These are phyloP conservation scores for Athene cunicularia DNA, from an alignment of 2,113 vertebrate species.

Conservation along the genomic window DNA sequence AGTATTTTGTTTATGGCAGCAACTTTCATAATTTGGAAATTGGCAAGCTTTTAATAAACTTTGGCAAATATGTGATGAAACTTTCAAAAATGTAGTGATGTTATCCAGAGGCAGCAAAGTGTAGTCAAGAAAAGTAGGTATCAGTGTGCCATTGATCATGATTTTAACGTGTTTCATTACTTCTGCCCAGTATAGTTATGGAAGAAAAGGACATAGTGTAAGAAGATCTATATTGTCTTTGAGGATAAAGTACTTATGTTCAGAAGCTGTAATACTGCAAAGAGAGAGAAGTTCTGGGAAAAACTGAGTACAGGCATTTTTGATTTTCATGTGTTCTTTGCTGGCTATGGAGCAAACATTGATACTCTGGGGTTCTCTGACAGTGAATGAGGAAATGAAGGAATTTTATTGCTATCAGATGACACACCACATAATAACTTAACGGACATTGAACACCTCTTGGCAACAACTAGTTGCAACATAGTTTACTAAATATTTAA, in stretches of 20 bases:
- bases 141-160: neutral
- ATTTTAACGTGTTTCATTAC: neutral
- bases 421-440: neutral
- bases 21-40: neutral
- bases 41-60: neutral
- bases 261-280: neutral
- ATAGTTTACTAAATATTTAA: neutral
- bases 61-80: neutral
- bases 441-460: neutral
- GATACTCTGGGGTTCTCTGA: neutral
- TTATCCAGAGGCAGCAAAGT: neutral
- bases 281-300: neutral
- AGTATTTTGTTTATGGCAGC: neutral
- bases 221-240: neutral
- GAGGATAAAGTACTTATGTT: neutral
- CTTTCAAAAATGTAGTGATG: neutral
- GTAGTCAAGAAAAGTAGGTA: neutral
- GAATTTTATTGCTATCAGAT: neutral
- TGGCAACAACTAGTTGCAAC: neutral
- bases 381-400: neutral
- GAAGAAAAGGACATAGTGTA: neutral
- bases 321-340: neutral
- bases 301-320: neutral
- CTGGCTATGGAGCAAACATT: neutral
- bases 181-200: neutral